Conservation (phyloP, 2,797 vertebrate genomes). For the Denticeps clupeoides region DNA sequence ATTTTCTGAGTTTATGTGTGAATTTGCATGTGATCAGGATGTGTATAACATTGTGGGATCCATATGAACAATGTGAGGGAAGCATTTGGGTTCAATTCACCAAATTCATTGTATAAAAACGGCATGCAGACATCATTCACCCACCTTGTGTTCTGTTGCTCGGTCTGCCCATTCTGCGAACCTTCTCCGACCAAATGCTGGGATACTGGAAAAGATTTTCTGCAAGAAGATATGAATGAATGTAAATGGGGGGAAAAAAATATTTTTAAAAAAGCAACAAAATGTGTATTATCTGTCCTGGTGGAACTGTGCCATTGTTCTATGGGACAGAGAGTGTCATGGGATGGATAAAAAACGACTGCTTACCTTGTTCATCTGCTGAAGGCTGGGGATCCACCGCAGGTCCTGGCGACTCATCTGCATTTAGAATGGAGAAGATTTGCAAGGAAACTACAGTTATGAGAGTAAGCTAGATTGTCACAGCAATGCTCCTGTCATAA, state of each 20-base stretch:
- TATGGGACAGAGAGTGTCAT: neutral
- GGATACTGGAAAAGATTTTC: constrained; percentile 87
- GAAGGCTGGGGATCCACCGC: constrained; percentile 76
- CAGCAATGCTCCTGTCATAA: constrained; percentile 42
- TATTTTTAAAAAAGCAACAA: constrained; percentile 28
- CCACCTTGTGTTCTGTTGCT: constrained; percentile 83
- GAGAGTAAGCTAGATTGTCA: constrained; percentile 72
- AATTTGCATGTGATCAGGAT: no score
- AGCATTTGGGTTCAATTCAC: no score
- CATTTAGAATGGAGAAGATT: constrained; percentile 98
- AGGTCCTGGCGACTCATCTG: constrained; percentile 82
- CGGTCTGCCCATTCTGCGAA: constrained; percentile 87
- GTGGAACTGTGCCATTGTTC: no score
- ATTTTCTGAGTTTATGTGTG: no score
- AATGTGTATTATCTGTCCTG: constrained; percentile 19
- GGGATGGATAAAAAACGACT: constrained; percentile 5
- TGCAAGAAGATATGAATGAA: constrained; percentile 46
- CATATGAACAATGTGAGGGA: no score
- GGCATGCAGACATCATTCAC: constrained; percentile 21
- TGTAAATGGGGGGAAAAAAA: no score
- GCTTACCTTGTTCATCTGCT: constrained; percentile 87
- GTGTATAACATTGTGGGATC: no score
- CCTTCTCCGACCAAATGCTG: constrained; percentile 89
- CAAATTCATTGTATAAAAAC: neutral
- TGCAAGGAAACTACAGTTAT: constrained; percentile 98